Percentiles rank a stretch among this genome's conserved stretches.
Conservation (phyloP, 53 echinoderm and acorn worm genomes). For the Hippasteria phrygiana region DNA sequence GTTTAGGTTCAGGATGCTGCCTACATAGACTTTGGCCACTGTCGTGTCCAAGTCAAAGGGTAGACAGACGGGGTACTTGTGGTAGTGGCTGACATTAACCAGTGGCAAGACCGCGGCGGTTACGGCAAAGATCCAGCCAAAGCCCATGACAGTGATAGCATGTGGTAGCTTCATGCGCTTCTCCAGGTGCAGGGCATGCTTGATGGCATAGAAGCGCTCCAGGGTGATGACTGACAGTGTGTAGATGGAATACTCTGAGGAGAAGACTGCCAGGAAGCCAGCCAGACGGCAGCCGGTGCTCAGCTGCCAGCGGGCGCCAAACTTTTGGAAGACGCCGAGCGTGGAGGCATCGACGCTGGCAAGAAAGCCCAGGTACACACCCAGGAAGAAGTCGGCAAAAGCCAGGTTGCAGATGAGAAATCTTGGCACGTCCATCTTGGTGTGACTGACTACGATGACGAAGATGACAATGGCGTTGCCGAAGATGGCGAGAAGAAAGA, state of each 20-base stretch:
- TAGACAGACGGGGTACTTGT: slow-evolving; percentile 82
- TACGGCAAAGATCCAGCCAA: slow-evolving; percentile 89
- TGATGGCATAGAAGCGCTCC: slow-evolving; percentile 93
- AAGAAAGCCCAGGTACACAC: slow-evolving; percentile 84
- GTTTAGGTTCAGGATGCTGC: slow-evolving; percentile 76
- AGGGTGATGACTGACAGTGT: slow-evolving; percentile 89
- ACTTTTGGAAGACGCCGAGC: slow-evolving; percentile 75
- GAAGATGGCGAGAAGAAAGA: slow-evolving; percentile 82
- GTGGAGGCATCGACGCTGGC: slow-evolving; percentile 82
- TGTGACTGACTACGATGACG: slow-evolving; percentile 83
- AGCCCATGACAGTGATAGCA: slow-evolving; percentile 82
- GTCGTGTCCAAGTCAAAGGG: slow-evolving; percentile 77
- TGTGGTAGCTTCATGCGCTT: slow-evolving; percentile 85
- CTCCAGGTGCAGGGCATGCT: slow-evolving; percentile 89
- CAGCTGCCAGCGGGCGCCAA: slow-evolving; percentile 86
- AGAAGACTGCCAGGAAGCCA: slow-evolving; percentile 91
- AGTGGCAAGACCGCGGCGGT: slow-evolving; percentile 79
- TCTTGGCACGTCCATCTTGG: slow-evolving; percentile 90
- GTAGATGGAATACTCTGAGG: slow-evolving; percentile 91
- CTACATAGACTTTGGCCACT: slow-evolving; percentile 61
- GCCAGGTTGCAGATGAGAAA: slow-evolving; percentile 99
- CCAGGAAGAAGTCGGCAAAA: slow-evolving; percentile 92
- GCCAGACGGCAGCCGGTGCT: slow-evolving; percentile 78
- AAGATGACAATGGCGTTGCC: slow-evolving; percentile 87
- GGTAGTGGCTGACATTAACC: slow-evolving; percentile 76